Conservation (phyloP, 1,140 invertebrate species). For the Tetraneura akinire region DNA sequence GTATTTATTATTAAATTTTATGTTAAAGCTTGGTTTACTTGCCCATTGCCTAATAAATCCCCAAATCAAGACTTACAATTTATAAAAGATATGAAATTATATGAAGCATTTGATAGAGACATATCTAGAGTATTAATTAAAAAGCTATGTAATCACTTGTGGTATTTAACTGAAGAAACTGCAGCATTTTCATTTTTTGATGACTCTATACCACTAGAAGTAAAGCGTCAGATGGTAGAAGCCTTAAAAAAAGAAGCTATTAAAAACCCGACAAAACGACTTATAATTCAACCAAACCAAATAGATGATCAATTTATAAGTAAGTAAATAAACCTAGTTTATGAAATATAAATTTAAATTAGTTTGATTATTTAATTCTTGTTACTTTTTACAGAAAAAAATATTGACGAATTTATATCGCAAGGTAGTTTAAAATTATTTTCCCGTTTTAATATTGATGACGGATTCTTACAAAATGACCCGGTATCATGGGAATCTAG, state of each 20-base stretch:
- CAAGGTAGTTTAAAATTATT: not conserved
- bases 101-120: conserved; percentile 49
- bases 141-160: not conserved
- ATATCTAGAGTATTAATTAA: conserved; percentile 19
- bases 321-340: not conserved
- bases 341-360: not conserved
- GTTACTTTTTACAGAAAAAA: not conserved
- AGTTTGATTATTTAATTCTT: not conserved
- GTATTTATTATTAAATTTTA: conserved; percentile 52
- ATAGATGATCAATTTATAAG: not conserved
- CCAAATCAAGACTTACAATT: conserved; percentile 52
- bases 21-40: conserved; percentile 48
- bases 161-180: conserved; percentile 25
- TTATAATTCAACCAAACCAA: not conserved
- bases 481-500: too few species aligned
- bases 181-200: conserved; percentile 19
- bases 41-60: conserved; percentile 17
- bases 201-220: not conserved
- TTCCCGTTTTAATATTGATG: too few species aligned
- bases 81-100: conserved; percentile 38
- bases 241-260: too few species aligned
- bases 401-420: not conserved
- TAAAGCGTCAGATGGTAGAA: not conserved
- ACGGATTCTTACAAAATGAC: too few species aligned
- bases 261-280: not conserved